Conservation (phyloP, 2,113 vertebrate species). For the Carettochelys insculpta region DNA sequence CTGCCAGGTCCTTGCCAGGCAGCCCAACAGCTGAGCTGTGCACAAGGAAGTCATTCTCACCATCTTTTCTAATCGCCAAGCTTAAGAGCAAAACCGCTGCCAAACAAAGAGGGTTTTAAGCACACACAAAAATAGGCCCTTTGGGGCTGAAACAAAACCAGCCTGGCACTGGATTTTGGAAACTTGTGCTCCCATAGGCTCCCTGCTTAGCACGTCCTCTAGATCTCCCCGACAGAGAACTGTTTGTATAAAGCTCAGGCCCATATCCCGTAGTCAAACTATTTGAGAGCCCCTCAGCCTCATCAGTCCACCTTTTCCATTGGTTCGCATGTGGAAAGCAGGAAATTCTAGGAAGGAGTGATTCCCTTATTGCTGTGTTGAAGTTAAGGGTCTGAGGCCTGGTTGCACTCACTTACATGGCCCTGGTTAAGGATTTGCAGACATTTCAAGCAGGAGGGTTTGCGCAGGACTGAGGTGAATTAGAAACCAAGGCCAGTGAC, state of each 20-base stretch:
- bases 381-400: background rate
- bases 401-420: background rate
- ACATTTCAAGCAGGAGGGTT: background rate
- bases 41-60: conserved; percentile 60
- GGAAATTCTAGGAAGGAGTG: background rate
- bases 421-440: background rate
- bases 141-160: conserved; percentile 35
- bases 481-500: background rate
- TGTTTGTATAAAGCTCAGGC: conserved; percentile 37
- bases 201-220: conserved; percentile 14
- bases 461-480: background rate
- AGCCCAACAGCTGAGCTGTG: conserved; percentile 63
- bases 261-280: conserved; percentile 17
- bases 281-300: conserved; percentile 7
- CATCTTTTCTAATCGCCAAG: conserved; percentile 63
- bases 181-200: conserved; percentile 41
- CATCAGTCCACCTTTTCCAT: background rate
- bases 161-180: background rate
- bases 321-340: background rate
- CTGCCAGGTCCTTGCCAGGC: conserved; percentile 68
- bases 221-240: conserved; percentile 28
- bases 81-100: conserved; percentile 55
- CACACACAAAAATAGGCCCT: conserved; percentile 40
- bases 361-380: background rate
- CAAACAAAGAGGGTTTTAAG: conserved; percentile 58